phyloP scores from a whole-genome alignment of 2,797 vertebrate species.

The Alosa sapidissima region DNA sequence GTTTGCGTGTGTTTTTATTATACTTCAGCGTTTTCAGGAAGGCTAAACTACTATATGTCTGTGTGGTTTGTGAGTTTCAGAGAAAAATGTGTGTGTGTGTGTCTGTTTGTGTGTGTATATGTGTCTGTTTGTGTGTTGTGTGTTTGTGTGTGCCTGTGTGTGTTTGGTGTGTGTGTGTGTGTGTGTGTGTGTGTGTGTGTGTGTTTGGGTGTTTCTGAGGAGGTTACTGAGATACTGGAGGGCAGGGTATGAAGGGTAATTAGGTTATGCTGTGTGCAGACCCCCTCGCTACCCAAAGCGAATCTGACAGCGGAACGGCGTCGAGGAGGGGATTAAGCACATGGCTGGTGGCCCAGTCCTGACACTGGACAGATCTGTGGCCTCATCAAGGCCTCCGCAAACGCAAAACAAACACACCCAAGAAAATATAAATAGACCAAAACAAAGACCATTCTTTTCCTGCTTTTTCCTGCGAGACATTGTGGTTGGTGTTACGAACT shows the following conservation, averaged over 20 bases:
- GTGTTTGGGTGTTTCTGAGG: background rate
- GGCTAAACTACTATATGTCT: background rate
- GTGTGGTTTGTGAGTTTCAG: background rate
- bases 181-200: background rate
- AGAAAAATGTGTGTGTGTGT: background rate
- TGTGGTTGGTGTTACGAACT: background rate
- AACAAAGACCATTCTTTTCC: background rate
- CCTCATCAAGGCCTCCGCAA: constrained; percentile 21
- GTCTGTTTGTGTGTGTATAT: background rate
- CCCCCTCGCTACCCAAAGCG: constrained; percentile 47
- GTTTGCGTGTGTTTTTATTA: background rate
- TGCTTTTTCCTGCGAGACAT: background rate
- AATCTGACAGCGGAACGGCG: constrained; percentile 53
- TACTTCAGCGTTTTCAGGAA: no score
- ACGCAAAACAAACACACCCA: background rate
- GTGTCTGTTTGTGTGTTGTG: background rate
- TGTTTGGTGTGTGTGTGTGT: background rate
- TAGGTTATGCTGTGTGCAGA: constrained; percentile 49
- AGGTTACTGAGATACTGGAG: constrained; percentile 35
- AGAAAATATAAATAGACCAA: background rate
- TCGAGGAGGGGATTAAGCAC: constrained; percentile 50
- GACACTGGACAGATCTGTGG: constrained; percentile 31
- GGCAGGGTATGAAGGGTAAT: constrained; percentile 49
- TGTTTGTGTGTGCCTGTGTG: constrained; percentile 1
- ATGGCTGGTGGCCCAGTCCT: constrained; percentile 30